phyloP scores from a whole-genome alignment of 2,888 invertebrate species.

The Orgyia antiqua region DNA sequence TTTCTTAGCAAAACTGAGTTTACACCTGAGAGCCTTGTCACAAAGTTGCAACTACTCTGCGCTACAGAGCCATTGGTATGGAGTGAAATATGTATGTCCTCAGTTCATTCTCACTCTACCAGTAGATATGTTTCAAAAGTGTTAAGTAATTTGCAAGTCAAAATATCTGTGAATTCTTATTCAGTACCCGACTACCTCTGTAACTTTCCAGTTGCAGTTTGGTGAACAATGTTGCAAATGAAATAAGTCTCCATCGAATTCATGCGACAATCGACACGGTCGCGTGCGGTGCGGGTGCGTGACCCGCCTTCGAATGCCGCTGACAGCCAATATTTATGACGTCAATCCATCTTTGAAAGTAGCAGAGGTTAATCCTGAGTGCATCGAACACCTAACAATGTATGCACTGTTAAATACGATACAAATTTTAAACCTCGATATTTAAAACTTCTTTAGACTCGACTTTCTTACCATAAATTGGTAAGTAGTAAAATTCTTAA shows the following conservation, averaged over 20 bases:
- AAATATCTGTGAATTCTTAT: constrained; percentile 29
- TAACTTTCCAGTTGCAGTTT: constrained; percentile 52
- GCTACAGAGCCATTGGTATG: too few species aligned
- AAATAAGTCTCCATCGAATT: constrained; percentile 42
- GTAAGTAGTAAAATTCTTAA: too few species aligned
- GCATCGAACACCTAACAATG: constrained; percentile 37
- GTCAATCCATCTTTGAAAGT: constrained; percentile 40
- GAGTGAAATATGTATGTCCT: too few species aligned
- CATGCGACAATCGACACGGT: constrained; percentile 42
- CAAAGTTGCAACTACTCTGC: too few species aligned
- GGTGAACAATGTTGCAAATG: constrained; percentile 60
- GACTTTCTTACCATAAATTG: too few species aligned
- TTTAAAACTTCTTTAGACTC: too few species aligned
- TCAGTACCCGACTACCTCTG: constrained; percentile 33
- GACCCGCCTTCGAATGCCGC: constrained; percentile 37
- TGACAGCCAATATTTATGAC: constrained; percentile 32
- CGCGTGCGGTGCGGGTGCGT: constrained; percentile 41
- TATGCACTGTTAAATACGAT: constrained; percentile 14
- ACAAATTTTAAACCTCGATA: constrained; percentile 12
- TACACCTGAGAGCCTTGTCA: too few species aligned
- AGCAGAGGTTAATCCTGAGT: constrained; percentile 38
- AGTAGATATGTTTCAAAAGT: too few species aligned
- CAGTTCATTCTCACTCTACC: too few species aligned
- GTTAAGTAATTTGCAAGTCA: constrained; percentile 18
- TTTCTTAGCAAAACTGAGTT: too few species aligned